Percentiles rank a stretch among this genome's conserved stretches.
These are phyloP conservation scores for Gisinianus flammeolus DNA, from an alignment of 2,888 invertebrate species.

Conservation along the genomic window DNA sequence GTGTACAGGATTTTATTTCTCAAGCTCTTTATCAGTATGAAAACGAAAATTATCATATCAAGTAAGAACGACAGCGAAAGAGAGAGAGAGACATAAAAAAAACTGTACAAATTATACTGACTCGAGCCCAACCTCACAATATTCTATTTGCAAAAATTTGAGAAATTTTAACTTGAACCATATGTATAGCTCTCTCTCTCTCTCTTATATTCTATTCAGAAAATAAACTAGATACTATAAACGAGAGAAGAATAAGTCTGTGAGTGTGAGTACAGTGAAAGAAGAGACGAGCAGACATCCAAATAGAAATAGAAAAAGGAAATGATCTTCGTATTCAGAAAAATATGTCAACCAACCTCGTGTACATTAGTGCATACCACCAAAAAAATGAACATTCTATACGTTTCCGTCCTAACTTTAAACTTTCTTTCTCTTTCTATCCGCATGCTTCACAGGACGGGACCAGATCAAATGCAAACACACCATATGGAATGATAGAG, in stretches of 20 bases:
- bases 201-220: too few relatives aligned
- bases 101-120: background rate
- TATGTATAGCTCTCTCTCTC: too few relatives aligned
- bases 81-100: slow-evolving; percentile 2
- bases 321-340: too few relatives aligned
- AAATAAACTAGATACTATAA: too few relatives aligned
- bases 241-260: too few relatives aligned
- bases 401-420: background rate
- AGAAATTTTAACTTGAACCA: slow-evolving; percentile 26
- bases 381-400: too few relatives aligned
- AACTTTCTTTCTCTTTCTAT: background rate
- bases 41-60: background rate
- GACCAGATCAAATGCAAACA: background rate
- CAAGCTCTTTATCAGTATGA: slow-evolving; percentile 6
- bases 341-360: too few relatives aligned
- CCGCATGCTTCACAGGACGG: background rate
- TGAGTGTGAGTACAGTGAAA: too few relatives aligned
- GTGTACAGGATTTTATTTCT: background rate
- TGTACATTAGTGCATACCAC: too few relatives aligned
- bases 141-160: slow-evolving; percentile 1
- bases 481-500: too few relatives aligned
- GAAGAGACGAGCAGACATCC: too few relatives aligned
- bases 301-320: too few relatives aligned
- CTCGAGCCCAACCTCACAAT: background rate
- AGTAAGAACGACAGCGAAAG: background rate